Conservation (phyloP, 2,888 invertebrate genomes). For the Cheiracanthium punctorium region DNA sequence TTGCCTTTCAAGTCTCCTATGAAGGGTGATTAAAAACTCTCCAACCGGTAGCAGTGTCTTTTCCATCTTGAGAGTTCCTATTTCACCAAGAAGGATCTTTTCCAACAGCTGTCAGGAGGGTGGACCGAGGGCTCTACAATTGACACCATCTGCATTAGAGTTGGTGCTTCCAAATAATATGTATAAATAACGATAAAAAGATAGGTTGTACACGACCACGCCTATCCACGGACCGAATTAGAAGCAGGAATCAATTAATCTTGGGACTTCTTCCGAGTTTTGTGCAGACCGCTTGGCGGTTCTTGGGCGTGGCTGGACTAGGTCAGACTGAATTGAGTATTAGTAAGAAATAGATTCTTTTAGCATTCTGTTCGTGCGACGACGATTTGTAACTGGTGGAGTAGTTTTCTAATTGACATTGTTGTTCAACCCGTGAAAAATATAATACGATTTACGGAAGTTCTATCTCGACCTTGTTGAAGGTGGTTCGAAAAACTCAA, state of each 20-base stretch:
- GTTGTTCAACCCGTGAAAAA: neutral
- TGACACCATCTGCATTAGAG: slow-evolving; percentile 47
- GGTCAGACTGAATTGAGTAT: neutral
- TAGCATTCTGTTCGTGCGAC: slow-evolving; percentile 32
- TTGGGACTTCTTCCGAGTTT: slow-evolving; percentile 24
- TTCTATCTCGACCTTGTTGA: neutral
- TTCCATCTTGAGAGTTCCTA: slow-evolving; percentile 30
- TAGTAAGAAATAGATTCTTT: neutral
- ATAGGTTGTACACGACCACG: slow-evolving; percentile 31
- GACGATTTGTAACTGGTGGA: slow-evolving; percentile 1
- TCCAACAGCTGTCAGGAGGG: slow-evolving; percentile 57
- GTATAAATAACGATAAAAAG: slow-evolving; percentile 22
- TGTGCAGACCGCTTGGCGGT: slow-evolving; percentile 24
- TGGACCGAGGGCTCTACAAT: slow-evolving; percentile 24
- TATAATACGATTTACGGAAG: neutral
- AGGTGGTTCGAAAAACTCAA: neutral
- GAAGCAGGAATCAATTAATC: slow-evolving; percentile 47
- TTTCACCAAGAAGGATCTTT: slow-evolving; percentile 38
- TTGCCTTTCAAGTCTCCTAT: neutral
- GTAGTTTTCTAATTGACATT: neutral
- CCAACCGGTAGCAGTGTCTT: slow-evolving; percentile 16
- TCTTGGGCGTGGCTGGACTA: slow-evolving; percentile 37
- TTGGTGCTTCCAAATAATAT: slow-evolving; percentile 23
- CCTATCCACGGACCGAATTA: slow-evolving; percentile 37
- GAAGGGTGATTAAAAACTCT: neutral